Evolutionary conservation across 2,113 vertebrate genomes (phyloP), one percentile per base, ranked within the genome.

Genomic region (Leucosticte australis): DNA sequence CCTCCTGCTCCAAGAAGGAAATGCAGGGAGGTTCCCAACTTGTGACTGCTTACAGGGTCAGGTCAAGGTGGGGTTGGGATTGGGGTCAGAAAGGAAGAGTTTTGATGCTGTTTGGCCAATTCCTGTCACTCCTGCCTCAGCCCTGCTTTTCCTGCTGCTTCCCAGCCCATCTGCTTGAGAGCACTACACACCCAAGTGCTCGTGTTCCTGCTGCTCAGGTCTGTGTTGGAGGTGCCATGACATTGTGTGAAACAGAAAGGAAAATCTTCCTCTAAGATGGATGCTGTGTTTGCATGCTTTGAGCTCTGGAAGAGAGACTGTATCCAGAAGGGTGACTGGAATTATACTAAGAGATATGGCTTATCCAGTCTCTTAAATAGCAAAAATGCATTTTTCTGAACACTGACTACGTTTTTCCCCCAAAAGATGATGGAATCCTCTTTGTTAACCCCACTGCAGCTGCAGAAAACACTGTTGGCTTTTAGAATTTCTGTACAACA

Each of bases 401-500:
- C 31, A 41, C 0, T 21, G 35, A 69, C 62, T 73, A 49, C 2
- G 13, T 85, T 93, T 92, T 62, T 67, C 84, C 62, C 57, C 47
- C 22, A 37, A 39, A 57, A 55, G 19, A 74, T 53, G 28, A 20
- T 24, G 46, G 91, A 90, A 91, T 50, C n/a, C 77, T 60, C 12
- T 53, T 62, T 87, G 76, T 62, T 95, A 88, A 84, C 28, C 64
- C 35, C 6, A 78, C 60, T 94, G 74, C 81, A 95, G 77, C 92
- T 94, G 80, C 90, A 79, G 44, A 92, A 88, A 90, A 77, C 17
- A 37, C 49, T 87, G n/a, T 5, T 87, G 44, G 31, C 80, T 83
- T 94, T 80, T 16, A 23, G 64, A 65, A 90, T 93, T 94, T 95
- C 62, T 87, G 9, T 28, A 75, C 47, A 94, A 49, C 70, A 94